Evolutionary conservation across 2,888 invertebrate species (phyloP).

Genomic region (Caenorhabditis imperialis): DNA sequence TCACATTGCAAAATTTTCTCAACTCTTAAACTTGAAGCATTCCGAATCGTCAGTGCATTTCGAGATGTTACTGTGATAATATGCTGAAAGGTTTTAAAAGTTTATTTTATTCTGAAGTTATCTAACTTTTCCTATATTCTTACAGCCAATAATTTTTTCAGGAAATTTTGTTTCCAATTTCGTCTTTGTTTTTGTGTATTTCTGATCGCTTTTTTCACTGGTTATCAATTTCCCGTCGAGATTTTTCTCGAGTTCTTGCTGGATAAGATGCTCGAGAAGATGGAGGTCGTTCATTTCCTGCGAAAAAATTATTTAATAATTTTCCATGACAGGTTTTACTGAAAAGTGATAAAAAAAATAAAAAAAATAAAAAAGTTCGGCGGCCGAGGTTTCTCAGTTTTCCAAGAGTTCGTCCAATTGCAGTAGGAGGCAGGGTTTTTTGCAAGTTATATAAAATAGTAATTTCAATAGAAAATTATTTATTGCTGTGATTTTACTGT

Average conservation of each 20-base stretch:
- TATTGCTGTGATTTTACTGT: too few relatives aligned
- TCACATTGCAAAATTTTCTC: slow-evolving; percentile 32
- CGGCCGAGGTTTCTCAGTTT: too few relatives aligned
- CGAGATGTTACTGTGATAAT: slow-evolving; percentile 32
- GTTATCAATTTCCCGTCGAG: slow-evolving; percentile 17
- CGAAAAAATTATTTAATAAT: background rate
- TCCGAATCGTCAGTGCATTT: slow-evolving; percentile 22
- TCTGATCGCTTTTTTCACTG: slow-evolving; percentile 25
- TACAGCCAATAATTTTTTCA: slow-evolving; percentile 40
- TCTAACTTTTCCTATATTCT: background rate
- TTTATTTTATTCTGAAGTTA: background rate
- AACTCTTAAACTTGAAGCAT: slow-evolving; percentile 4
- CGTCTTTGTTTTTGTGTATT: slow-evolving; percentile 4
- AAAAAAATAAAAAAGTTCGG: background rate
- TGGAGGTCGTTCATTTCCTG: background rate
- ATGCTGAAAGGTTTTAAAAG: slow-evolving; percentile 11
- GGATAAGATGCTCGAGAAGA: slow-evolving; percentile 24
- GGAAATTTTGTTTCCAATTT: slow-evolving; percentile 22
- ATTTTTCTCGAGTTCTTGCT: background rate
- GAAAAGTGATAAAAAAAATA: too few relatives aligned
- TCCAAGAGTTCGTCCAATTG: too few relatives aligned
- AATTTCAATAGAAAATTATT: too few relatives aligned
- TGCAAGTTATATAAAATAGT: too few relatives aligned
- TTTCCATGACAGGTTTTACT: too few relatives aligned
- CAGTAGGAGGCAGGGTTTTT: too few relatives aligned